Base-by-base conservation (phyloP, 2,113 vertebrate genomes). In the Tragelaphus buxtoni region DNA sequence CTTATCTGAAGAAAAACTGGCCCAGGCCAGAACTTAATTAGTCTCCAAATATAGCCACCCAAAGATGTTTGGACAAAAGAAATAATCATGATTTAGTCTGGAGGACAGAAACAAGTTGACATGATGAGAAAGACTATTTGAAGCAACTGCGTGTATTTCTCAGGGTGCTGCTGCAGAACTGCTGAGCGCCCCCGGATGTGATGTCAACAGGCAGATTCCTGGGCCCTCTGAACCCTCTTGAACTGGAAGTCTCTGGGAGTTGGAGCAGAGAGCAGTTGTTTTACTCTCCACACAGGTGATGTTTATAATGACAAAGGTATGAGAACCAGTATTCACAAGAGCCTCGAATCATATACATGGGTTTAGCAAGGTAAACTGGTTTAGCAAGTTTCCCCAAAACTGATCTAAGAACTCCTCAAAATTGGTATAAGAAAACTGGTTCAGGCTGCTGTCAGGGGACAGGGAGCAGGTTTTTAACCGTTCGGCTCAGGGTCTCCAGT, bases 111-210 rank as follows among this genome's bases (percentile, higher is more conserved):
- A 60, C 32, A 4, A 35, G 20, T 1, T 7, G 47, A 14, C 7
- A n/a, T 0, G 7, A 7, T 7, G 26, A 69, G 47, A 26, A 49
- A 65, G 11, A 18, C 2, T 8, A 35, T 55, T 49, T 14, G n/a
- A 69, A 60, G 32, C 7, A 61, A 18, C 26, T 5, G 69, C 0
- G 1, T 0, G 7, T 49, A 9, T 20, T n/a, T 89, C 51, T 61
- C 35, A 9, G 51, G 60, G 60, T 0, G n/a, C 32, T 4, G 7
- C 3, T 1, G 1, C 0, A 0, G 16, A 55, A 35, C 7, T 39
- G 26, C 0, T 13, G 5, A 30, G 47, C 24, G 10, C 53, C 32
- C 22, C 65, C 11, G 22, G 20, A 7, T 4, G 17, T 2, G 1
- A 20, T 28, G 12, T 13, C 18, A 45, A n/a, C 5, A 51, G 2